Evolutionary conservation across 1,140 invertebrate genomes (phyloP).

Genomic region (Pseudomyrmex sp.): DNA sequence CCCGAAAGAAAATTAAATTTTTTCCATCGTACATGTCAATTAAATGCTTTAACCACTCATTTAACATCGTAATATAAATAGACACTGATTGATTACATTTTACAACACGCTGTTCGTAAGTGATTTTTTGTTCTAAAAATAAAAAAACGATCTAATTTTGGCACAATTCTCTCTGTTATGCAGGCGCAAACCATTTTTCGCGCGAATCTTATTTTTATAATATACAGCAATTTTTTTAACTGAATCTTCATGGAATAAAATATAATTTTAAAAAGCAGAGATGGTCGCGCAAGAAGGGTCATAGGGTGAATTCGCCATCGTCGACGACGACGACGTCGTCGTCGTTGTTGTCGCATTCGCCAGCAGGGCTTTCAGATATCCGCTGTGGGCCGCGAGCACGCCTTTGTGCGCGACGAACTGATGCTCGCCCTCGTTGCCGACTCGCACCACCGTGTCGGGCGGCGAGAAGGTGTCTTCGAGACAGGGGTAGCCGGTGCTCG

Average conservation of each 20-base stretch:
- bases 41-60: no score
- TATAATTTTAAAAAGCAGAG: neutral
- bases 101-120: no score
- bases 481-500: slow-evolving; percentile 76
- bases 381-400: slow-evolving; percentile 90
- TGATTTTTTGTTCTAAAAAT: no score
- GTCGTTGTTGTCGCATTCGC: slow-evolving; percentile 54
- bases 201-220: no score
- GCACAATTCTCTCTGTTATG: no score
- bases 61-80: no score
- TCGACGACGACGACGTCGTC: slow-evolving; percentile 22
- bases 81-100: no score
- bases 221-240: no score
- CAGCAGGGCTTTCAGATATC: slow-evolving; percentile 85
- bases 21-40: neutral
- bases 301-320: slow-evolving; percentile 16
- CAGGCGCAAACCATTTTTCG: no score
- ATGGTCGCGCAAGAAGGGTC: slow-evolving; percentile 44
- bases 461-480: slow-evolving; percentile 82
- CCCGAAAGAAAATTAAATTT: neutral
- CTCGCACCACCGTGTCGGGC: slow-evolving; percentile 88
- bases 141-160: no score
- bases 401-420: slow-evolving; percentile 89
- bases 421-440: slow-evolving; percentile 87
- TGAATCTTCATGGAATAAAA: neutral